Percentiles rank a stretch among this genome's conserved stretches.
phyloP scores from a whole-genome alignment of 2,113 vertebrate genomes.

The Nesoenas mayeri region DNA sequence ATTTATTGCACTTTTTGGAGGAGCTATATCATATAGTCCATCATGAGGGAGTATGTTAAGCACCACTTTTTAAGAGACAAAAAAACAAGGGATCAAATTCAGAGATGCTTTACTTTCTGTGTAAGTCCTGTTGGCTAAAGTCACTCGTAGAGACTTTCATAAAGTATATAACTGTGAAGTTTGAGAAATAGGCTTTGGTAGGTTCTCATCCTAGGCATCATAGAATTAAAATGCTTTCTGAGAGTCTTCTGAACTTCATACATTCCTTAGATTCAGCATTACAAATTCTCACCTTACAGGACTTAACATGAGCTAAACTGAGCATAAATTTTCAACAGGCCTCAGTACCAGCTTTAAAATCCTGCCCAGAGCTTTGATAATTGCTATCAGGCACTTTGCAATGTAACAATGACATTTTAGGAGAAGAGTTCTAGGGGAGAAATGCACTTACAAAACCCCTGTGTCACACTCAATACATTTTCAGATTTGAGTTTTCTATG shows the following conservation, averaged over 20 bases:
- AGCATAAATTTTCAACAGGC: not conserved
- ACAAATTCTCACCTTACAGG: not conserved
- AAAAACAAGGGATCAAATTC: not conserved
- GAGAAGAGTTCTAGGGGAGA: not conserved
- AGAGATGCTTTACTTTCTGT: not conserved
- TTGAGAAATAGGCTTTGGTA: not conserved
- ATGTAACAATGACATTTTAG: not conserved
- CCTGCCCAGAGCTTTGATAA: not conserved
- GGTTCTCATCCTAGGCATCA: not conserved
- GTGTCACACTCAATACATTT: not conserved
- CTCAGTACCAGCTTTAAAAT: not conserved
- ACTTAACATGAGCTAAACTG: not conserved
- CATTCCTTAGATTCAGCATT: not conserved
- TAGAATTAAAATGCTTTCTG: not conserved
- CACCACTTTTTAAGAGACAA: not conserved
- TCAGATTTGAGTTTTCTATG: not conserved
- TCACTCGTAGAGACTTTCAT: not conserved
- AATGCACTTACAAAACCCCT: not conserved
- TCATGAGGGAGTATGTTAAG: not conserved
- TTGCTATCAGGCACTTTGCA: not conserved
- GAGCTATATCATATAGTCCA: not conserved
- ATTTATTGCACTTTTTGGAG: not conserved
- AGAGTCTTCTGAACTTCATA: conserved; percentile 2
- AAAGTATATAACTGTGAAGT: not conserved
- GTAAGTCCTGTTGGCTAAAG: not conserved